A percentile compares a stretch with the other conserved stretches of the same genome.
Conservation (phyloP, 2,888 invertebrate genomes). For the Malthinus flaveolus region DNA sequence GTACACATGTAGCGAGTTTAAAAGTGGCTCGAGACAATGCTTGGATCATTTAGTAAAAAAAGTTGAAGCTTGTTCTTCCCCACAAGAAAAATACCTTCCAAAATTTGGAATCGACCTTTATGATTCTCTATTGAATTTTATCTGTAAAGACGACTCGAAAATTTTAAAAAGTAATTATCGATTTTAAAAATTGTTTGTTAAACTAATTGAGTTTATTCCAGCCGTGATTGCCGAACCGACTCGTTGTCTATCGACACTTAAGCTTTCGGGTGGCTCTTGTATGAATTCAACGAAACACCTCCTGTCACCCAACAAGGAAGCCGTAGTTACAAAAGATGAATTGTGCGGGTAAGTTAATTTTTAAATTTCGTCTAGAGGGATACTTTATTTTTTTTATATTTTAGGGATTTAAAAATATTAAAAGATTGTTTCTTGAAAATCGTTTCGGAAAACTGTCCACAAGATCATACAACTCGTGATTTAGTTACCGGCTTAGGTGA, state of each 20-base stretch:
- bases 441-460: conserved; percentile 9
- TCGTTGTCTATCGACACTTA: too few relatives aligned
- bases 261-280: not conserved
- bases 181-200: not conserved
- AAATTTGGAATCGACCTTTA: conserved; percentile 18
- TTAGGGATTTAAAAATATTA: conserved; percentile 14
- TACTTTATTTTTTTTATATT: too few relatives aligned
- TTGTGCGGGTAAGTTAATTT: conserved; percentile 14
- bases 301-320: not conserved
- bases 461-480: conserved; percentile 7
- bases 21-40: conserved; percentile 8
- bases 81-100: conserved; percentile 16
- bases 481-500: conserved; percentile 13
- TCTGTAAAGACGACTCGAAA: conserved; percentile 14
- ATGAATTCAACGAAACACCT: conserved; percentile 17
- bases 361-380: too few relatives aligned
- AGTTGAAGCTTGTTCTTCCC: conserved; percentile 12
- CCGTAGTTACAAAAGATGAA: conserved; percentile 16
- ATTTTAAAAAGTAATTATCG: conserved; percentile 15
- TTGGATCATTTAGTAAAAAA: conserved; percentile 2
- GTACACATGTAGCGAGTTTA: conserved; percentile 14
- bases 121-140: conserved; percentile 18
- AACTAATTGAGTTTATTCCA: too few relatives aligned
- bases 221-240: too few relatives aligned
- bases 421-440: conserved; percentile 13